A percentile compares a stretch with the other conserved stretches of the same genome.
phyloP scores from a whole-genome alignment of 1,140 invertebrate genomes.

The Olivierus martensii region DNA sequence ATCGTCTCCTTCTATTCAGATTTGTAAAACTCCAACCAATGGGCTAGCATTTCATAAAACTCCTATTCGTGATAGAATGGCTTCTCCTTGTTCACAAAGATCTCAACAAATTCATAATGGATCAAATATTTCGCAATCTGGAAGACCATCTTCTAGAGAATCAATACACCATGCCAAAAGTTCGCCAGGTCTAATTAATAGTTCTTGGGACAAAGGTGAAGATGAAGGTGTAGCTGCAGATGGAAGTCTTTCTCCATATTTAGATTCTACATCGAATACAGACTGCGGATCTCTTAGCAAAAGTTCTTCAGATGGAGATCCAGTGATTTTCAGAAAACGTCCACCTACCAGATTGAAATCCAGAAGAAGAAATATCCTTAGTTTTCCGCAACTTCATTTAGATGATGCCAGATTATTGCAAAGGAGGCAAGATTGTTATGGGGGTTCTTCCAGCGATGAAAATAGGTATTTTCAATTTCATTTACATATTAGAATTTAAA shows the following conservation, averaged over 20 bases:
- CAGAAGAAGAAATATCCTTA: slow-evolving; percentile 32
- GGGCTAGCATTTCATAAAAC: neutral
- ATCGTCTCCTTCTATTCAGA: neutral
- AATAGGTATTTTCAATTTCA: slow-evolving; percentile 37
- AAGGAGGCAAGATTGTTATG: slow-evolving; percentile 56
- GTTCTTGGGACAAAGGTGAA: neutral
- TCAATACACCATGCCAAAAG: slow-evolving; percentile 8
- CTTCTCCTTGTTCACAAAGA: neutral
- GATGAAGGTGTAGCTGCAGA: slow-evolving; percentile 8
- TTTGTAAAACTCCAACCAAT: neutral
- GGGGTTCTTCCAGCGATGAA: slow-evolving; percentile 72
- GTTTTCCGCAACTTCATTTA: slow-evolving; percentile 43
- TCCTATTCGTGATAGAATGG: neutral
- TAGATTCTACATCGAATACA: slow-evolving; percentile 19
- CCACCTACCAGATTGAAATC: slow-evolving; percentile 30
- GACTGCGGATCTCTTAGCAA: slow-evolving; percentile 33
- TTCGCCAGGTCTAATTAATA: slow-evolving; percentile 5
- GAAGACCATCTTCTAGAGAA: neutral
- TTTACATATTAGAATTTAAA: neutral
- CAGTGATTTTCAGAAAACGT: slow-evolving; percentile 20
- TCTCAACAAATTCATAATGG: neutral
- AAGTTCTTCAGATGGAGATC: slow-evolving; percentile 32
- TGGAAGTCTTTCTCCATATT: slow-evolving; percentile 9
- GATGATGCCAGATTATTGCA: slow-evolving; percentile 38
- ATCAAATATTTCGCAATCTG: neutral